Conservation (phyloP, 2,797 vertebrate genomes). For the Pseudocheirus occidentalis region DNA sequence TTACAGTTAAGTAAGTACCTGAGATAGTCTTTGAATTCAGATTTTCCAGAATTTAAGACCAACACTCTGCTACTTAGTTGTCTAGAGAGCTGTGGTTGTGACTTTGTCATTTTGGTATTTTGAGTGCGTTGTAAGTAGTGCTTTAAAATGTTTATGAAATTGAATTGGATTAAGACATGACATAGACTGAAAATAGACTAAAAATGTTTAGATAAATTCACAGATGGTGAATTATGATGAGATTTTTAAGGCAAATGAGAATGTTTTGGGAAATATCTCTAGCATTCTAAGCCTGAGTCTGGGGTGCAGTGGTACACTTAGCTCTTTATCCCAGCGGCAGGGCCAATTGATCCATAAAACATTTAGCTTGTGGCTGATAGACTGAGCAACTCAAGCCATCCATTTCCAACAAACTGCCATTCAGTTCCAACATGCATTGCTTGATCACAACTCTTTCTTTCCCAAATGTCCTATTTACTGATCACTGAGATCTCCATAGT, state of each 20-base stretch:
- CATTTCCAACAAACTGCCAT: no score
- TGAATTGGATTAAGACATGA: neutral
- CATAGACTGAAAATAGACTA: neutral
- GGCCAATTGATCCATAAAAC: no score
- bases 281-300: neutral
- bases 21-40: neutral
- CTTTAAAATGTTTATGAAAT: neutral
- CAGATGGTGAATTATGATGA: neutral
- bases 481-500: neutral
- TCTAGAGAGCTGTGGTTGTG: neutral
- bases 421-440: no score
- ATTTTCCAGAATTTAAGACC: neutral
- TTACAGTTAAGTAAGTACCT: neutral
- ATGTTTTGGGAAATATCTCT: neutral
- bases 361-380: no score
- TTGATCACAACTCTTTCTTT: neutral
- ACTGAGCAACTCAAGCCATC: no score
- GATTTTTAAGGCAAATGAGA: neutral
- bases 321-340: no score
- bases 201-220: neutral
- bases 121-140: neutral
- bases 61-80: neutral
- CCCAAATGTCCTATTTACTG: neutral
- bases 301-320: no score
- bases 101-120: neutral